A percentile compares a stretch with the other conserved stretches of the same genome.
Evolutionary conservation across 2,888 invertebrate species (phyloP).

Genomic region (Thecophora atra): DNA sequence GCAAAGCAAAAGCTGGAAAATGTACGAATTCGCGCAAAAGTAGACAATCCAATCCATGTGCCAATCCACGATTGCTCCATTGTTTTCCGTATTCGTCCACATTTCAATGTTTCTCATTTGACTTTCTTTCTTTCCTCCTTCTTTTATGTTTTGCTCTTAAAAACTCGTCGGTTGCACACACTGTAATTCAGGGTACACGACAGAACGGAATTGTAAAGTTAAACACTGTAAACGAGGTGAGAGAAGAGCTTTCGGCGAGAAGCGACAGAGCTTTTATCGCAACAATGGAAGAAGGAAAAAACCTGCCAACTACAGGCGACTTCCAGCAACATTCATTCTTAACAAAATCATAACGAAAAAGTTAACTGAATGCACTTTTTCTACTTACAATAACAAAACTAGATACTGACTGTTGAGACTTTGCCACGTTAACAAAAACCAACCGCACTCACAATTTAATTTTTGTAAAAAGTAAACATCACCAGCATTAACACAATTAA

Average conservation of each 20-base stretch:
- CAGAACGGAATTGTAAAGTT: constrained; percentile 62
- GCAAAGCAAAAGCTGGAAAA: constrained; percentile 87
- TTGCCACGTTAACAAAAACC: too few species aligned
- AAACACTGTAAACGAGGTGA: constrained; percentile 65
- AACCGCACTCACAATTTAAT: not conserved
- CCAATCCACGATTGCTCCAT: not conserved
- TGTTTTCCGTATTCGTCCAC: constrained; percentile 26
- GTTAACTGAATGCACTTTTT: not conserved
- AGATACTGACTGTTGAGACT: not conserved
- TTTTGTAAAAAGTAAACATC: constrained; percentile 1
- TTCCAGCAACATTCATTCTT: not conserved
- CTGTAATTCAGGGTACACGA: constrained; percentile 61
- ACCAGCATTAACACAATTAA: too few species aligned
- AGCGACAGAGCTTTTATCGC: constrained; percentile 2
- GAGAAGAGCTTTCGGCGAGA: constrained; percentile 49
- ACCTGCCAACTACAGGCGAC: constrained; percentile 2
- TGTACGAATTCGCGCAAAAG: constrained; percentile 69
- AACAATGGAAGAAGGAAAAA: constrained; percentile 12
- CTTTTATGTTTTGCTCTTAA: constrained; percentile 45
- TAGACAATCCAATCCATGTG: too few species aligned
- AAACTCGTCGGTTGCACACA: constrained; percentile 43
- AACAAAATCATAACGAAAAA: constrained; percentile 2
- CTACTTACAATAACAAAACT: constrained; percentile 4
- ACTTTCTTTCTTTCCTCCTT: constrained; percentile 44
- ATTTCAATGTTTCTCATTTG: constrained; percentile 36